Evolutionary conservation across 2,113 vertebrate species (phyloP).

Genomic region (Aptenodytes patagonicus): DNA sequence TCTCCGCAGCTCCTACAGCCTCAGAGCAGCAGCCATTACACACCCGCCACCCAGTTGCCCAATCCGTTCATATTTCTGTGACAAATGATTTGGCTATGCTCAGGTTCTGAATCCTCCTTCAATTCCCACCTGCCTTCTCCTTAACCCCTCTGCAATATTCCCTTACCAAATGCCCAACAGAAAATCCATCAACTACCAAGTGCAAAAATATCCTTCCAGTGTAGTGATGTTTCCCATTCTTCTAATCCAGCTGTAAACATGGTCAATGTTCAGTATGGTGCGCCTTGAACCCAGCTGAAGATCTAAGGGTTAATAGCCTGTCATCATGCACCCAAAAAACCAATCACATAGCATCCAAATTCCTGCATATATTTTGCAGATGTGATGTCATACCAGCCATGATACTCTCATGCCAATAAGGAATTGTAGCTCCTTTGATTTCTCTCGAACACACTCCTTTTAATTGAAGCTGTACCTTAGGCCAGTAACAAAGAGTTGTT

Average conservation of each 20-base stretch:
- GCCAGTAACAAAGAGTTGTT: not conserved
- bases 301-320: not conserved
- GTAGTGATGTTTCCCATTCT: not conserved
- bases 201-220: not conserved
- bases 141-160: not conserved
- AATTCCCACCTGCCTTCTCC: not conserved
- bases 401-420: not conserved
- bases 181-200: not conserved
- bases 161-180: not conserved
- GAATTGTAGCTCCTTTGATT: not conserved
- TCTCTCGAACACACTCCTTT: not conserved
- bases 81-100: not conserved
- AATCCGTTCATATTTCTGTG: not conserved
- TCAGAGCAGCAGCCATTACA: not conserved
- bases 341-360: not conserved
- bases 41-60: fast-evolving
- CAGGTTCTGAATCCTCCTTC: not conserved
- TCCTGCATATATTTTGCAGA: not conserved
- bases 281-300: not conserved
- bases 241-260: not conserved
- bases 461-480: not conserved
- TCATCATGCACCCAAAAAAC: not conserved
- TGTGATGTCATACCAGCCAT: not conserved
- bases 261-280: not conserved
- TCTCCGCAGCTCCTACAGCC: not conserved